Evolutionary conservation across 2,797 vertebrate species (phyloP).

Genomic region (Cynodonichthys magdalenae): DNA sequence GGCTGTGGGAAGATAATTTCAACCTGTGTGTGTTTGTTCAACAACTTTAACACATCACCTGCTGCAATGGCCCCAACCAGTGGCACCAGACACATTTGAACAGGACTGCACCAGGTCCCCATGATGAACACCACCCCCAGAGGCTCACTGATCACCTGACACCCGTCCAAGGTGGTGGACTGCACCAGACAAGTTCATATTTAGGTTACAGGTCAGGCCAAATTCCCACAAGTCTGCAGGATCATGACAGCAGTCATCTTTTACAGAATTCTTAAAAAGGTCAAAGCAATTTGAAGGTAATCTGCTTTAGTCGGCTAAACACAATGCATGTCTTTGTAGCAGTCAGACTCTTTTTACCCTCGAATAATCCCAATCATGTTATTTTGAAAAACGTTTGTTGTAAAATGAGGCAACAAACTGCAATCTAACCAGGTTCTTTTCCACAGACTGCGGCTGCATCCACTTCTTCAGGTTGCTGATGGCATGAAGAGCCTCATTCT

Average conservation of each 20-base stretch:
- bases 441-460: slow-evolving; percentile 80
- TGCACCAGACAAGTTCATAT: slow-evolving; percentile 42
- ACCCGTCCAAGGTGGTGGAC: slow-evolving; percentile 78
- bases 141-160: slow-evolving; percentile 79
- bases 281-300: slow-evolving; percentile 54
- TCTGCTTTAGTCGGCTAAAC: slow-evolving; percentile 57
- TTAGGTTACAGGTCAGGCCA: slow-evolving; percentile 22
- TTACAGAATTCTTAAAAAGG: slow-evolving; percentile 28
- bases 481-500: slow-evolving; percentile 81
- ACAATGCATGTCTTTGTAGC: slow-evolving; percentile 69
- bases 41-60: slow-evolving; percentile 59
- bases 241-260: not conserved
- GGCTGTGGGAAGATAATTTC: not conserved
- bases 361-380: slow-evolving; percentile 35
- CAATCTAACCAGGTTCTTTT: slow-evolving; percentile 78
- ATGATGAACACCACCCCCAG: slow-evolving; percentile 81
- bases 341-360: slow-evolving; percentile 16
- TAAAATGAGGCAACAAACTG: not conserved
- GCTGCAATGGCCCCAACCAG: slow-evolving; percentile 82
- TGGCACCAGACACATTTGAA: slow-evolving; percentile 79
- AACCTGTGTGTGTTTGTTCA: not conserved
- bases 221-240: slow-evolving; percentile 1
- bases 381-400: not conserved
- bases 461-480: slow-evolving; percentile 80
- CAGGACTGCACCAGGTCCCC: slow-evolving; percentile 78